Conservation (phyloP, 1,140 invertebrate species). For the Drosophila ambigua region DNA sequence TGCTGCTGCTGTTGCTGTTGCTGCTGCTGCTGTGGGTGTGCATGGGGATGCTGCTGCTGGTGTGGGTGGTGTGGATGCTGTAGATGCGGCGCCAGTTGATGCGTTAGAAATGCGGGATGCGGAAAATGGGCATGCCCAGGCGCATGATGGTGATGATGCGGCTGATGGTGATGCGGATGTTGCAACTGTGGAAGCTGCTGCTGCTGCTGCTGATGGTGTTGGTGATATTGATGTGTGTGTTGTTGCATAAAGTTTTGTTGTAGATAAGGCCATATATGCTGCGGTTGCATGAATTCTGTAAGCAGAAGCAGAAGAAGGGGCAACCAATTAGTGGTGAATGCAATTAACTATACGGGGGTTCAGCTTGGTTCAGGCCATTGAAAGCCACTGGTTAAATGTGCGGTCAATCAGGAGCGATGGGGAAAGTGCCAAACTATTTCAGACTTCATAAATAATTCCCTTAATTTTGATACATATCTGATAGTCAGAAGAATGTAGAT, state of each 20-base stretch:
- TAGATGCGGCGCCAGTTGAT: slow-evolving; percentile 64
- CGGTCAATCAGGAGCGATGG: too few species aligned
- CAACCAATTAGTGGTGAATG: slow-evolving; percentile 26
- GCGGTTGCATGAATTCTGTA: slow-evolving; percentile 83
- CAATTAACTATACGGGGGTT: too few species aligned
- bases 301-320: not conserved
- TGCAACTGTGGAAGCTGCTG: slow-evolving; percentile 66
- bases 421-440: too few species aligned
- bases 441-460: too few species aligned
- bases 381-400: not conserved
- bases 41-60: slow-evolving; percentile 55
- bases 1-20: slow-evolving; percentile 54
- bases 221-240: slow-evolving; percentile 79
- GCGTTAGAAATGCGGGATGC: slow-evolving; percentile 82
- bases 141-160: slow-evolving; percentile 44
- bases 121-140: slow-evolving; percentile 70
- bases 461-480: too few species aligned
- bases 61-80: slow-evolving; percentile 42
- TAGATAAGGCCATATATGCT: slow-evolving; percentile 84
- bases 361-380: too few species aligned
- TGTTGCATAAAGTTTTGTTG: slow-evolving; percentile 84
- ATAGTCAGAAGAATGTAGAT: too few species aligned
- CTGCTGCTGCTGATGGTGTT: slow-evolving; percentile 62
- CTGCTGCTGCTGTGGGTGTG: slow-evolving; percentile 42
- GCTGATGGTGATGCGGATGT: slow-evolving; percentile 65